Base-by-base conservation (phyloP, 2,888 invertebrate species). In the Trichopoda pennipes region DNA sequence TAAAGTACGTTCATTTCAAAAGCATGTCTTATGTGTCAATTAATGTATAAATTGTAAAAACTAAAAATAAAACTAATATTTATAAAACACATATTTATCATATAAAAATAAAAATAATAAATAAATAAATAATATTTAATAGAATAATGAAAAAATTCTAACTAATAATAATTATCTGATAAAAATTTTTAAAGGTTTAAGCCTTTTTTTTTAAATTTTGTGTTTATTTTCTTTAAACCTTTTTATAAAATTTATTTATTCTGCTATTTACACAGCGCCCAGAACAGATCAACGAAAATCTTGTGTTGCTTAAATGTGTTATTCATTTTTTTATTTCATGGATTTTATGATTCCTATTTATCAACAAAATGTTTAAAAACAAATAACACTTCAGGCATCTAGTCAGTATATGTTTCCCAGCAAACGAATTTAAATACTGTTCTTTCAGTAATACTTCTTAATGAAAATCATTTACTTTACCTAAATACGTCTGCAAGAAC, bases 1-100 rank as follows among this genome's bases (percentile, higher is more conserved):
- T 44, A 28, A 80, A 2, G 12, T 38, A 12, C 38, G 38, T 38
- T 12, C 38, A 38, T 38, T 38, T 38, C 12, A 38, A 38, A 38
- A 38, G 12, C 72, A 80, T 82, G 79, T 82, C 82, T 79, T 82
- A 58, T 82, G 82, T 82, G 82, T 82, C 82, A 82, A 82, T 82
- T 82, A 82, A 79, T 82, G 82, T 82, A 76, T 72, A 82, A 82
- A 79, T 68, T 82, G 82, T 84, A 81, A 72, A 83, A 76, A 74
- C 42, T 44, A 61, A 23, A 55, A 35, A 42, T 49, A 73, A 69
- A 28, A 28, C 28, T 28, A 4, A 28, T 28, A 28, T 28, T 28
- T 28, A 28, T 28, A 28, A 28, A n/a, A n/a, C n/a, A n/a, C 8
- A 28, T 0, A 49, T 38, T 12, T 19, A 60, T 56, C 23, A 68